These are phyloP conservation scores for Subacronicta megacephala DNA, from an alignment of 2,888 invertebrate genomes.

Conservation along the genomic window DNA sequence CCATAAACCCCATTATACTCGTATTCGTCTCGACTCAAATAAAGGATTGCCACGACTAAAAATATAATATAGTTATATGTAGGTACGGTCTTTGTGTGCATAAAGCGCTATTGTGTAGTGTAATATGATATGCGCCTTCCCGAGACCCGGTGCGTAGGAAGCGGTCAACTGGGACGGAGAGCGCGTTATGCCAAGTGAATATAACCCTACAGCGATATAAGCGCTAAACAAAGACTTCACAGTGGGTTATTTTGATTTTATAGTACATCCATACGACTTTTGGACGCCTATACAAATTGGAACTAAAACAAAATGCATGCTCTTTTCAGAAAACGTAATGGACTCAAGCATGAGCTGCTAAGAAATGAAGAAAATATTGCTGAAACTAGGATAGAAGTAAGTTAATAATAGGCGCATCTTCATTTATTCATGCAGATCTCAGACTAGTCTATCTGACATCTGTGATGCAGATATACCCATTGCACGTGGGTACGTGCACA, in stretches of 20 bases:
- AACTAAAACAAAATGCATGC: slow-evolving; percentile 36
- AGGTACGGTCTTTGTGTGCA: slow-evolving; percentile 35
- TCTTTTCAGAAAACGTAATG: slow-evolving; percentile 81
- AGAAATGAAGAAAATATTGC: slow-evolving; percentile 83
- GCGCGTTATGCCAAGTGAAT: slow-evolving; percentile 56
- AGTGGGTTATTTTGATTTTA: slow-evolving; percentile 54
- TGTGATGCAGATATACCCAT: no score
- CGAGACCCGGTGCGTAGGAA: slow-evolving; percentile 76
- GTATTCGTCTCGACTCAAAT: slow-evolving; percentile 5
- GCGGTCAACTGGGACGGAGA: slow-evolving; percentile 78
- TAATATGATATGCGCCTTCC: slow-evolving; percentile 69
- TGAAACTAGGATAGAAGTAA: slow-evolving; percentile 85
- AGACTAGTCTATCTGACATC: no score
- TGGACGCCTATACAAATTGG: slow-evolving; percentile 11
- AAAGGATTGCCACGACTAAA: slow-evolving; percentile 8
- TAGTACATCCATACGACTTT: slow-evolving; percentile 47
- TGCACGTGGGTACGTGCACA: no score
- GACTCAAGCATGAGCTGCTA: slow-evolving; percentile 83
- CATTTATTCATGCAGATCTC: no score
- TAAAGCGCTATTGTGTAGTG: slow-evolving; percentile 67
- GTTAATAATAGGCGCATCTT: slow-evolving; percentile 44
- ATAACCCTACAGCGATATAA: slow-evolving; percentile 53
- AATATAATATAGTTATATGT: slow-evolving; percentile 43
- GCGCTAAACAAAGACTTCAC: slow-evolving; percentile 53
- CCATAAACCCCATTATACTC: slow-evolving; percentile 10